A percentile compares a stretch with the other conserved stretches of the same genome.
Conservation (phyloP, 2,888 invertebrate genomes). For the Candidula unifasciata region DNA sequence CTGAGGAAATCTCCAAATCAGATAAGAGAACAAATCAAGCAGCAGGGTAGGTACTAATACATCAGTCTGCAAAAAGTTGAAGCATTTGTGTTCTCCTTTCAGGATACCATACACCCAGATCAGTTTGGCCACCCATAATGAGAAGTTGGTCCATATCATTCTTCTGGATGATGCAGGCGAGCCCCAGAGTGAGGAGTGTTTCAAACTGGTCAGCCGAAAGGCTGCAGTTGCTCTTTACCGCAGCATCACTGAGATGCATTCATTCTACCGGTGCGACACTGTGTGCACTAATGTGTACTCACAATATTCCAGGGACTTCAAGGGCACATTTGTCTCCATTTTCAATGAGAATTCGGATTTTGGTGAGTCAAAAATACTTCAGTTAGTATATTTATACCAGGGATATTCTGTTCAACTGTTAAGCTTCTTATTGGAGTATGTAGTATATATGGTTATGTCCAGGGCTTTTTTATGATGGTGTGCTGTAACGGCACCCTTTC, state of each 20-base stretch:
- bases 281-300: conserved; percentile 91
- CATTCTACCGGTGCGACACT: conserved; percentile 94
- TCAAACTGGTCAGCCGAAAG: conserved; percentile 88
- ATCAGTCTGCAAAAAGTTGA: background rate
- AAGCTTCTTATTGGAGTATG: too few species aligned
- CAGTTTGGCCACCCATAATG: conserved; percentile 74
- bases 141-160: conserved; percentile 71
- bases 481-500: too few species aligned
- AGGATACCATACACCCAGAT: conserved; percentile 75
- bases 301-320: conserved; percentile 92
- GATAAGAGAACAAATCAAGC: too few species aligned
- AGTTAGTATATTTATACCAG: too few species aligned
- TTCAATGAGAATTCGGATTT: conserved; percentile 85
- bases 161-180: conserved; percentile 70
- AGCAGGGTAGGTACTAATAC: too few species aligned
- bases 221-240: conserved; percentile 86
- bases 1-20: too few species aligned
- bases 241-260: conserved; percentile 93
- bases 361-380: conserved; percentile 61
- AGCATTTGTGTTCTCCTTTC: conserved; percentile 34
- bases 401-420: too few species aligned
- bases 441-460: too few species aligned
- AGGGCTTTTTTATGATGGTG: too few species aligned
- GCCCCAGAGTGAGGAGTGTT: conserved; percentile 82
- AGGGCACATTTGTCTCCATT: conserved; percentile 92